phyloP scores from a whole-genome alignment of 2,888 invertebrate species.

The Lycocerus yunnanus region DNA sequence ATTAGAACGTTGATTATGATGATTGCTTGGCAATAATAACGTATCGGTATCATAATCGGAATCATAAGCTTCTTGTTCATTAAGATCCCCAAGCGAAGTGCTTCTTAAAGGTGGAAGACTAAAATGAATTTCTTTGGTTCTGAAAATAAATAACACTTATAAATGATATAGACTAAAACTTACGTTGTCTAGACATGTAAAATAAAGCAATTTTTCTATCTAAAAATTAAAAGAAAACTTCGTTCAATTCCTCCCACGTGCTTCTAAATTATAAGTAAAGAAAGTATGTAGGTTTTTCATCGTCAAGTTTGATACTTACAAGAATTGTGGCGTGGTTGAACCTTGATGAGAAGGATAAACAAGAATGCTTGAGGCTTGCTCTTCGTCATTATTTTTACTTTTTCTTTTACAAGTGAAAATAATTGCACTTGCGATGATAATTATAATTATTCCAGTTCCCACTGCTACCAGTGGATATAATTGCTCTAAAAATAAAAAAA shows the following conservation, averaged over 20 bases:
- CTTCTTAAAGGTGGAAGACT: constrained; percentile 53
- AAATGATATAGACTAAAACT: background rate
- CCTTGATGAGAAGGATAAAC: constrained; percentile 69
- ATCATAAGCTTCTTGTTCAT: constrained; percentile 48
- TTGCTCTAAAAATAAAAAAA: constrained; percentile 41
- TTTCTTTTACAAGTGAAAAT: constrained; percentile 51
- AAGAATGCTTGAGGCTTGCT: constrained; percentile 64
- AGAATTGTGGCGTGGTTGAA: constrained; percentile 61
- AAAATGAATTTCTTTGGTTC: constrained; percentile 55
- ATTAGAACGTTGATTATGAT: constrained; percentile 60
- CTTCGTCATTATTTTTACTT: constrained; percentile 53
- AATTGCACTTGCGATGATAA: constrained; percentile 34
- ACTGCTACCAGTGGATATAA: constrained; percentile 45
- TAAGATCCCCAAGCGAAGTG: constrained; percentile 52
- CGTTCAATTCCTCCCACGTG: background rate
- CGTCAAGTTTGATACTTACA: constrained; percentile 59
- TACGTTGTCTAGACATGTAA: background rate
- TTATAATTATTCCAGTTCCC: constrained; percentile 36
- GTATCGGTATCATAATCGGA: constrained; percentile 50
- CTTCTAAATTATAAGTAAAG: background rate
- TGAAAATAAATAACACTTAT: constrained; percentile 34
- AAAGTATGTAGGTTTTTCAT: background rate
- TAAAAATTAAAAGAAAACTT: background rate
- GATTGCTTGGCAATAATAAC: constrained; percentile 47
- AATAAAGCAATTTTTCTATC: background rate